Conservation (phyloP, 2,797 vertebrate species). For the Hapalemur alaotrensis region DNA sequence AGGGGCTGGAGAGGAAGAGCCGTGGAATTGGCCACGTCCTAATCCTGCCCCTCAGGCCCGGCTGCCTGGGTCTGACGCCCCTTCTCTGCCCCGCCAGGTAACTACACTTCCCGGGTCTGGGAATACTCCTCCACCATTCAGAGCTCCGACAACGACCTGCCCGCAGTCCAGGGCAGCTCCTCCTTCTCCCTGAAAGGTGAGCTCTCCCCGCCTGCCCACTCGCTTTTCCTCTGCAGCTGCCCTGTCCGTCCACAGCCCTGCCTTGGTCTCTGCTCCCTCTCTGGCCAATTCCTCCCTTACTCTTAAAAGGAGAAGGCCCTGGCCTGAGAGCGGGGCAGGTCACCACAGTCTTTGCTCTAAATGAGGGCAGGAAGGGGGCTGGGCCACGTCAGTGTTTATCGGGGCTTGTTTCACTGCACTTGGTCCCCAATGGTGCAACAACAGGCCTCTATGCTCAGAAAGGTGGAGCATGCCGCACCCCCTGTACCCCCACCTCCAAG, state of each 20-base stretch:
- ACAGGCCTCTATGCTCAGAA: background rate
- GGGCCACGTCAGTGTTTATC: background rate
- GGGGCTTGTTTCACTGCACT: too few species aligned
- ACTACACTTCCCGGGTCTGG: slow-evolving; percentile 86
- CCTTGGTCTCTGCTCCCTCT: background rate
- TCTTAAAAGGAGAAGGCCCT: background rate
- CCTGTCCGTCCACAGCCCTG: background rate
- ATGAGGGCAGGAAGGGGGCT: background rate
- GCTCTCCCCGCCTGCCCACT: background rate
- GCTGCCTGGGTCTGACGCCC: rapidly evolving
- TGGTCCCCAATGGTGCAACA: too few species aligned
- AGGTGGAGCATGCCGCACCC: rapidly evolving
- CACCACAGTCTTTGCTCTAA: background rate
- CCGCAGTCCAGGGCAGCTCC: slow-evolving; percentile 79
- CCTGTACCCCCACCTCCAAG: rapidly evolving
- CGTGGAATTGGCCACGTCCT: background rate
- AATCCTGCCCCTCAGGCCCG: background rate
- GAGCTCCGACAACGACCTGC: slow-evolving; percentile 81
- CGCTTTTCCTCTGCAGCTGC: background rate
- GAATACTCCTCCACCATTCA: slow-evolving; percentile 84
- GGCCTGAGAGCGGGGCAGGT: background rate
- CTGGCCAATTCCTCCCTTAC: background rate
- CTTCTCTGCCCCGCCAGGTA: slow-evolving; percentile 81
- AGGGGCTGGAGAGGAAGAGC: background rate
- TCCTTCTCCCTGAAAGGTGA: slow-evolving; percentile 85